Conservation (phyloP, 2,888 invertebrate species). For the Orthosia gothica region DNA sequence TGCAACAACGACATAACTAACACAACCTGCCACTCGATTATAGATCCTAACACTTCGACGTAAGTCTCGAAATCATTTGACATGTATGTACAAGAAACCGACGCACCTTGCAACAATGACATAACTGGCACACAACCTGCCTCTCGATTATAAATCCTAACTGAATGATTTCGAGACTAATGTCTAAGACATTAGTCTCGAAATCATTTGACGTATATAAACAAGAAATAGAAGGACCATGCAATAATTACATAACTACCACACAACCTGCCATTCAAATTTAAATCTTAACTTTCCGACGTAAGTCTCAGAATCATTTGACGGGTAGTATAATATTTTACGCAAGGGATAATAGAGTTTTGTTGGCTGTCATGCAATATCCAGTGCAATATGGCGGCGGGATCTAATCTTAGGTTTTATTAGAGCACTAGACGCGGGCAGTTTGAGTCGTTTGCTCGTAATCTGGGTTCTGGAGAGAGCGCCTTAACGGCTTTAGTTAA, state of each 20-base stretch:
- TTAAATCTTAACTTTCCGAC: conserved; percentile 42
- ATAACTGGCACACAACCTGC: conserved; percentile 47
- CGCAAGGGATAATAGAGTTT: conserved; percentile 69
- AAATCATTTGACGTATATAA: conserved; percentile 64
- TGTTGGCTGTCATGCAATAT: conserved; percentile 73
- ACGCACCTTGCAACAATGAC: conserved; percentile 64
- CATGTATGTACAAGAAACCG: conserved; percentile 63
- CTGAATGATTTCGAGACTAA: too few relatives aligned
- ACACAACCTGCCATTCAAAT: conserved; percentile 47
- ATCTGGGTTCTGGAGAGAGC: conserved; percentile 36
- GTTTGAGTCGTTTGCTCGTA: conserved; percentile 31
- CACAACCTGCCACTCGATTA: conserved; percentile 48
- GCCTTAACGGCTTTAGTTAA: conserved; percentile 12
- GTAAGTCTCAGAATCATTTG: conserved; percentile 63
- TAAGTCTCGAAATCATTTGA: conserved; percentile 62
- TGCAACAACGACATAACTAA: conserved; percentile 65
- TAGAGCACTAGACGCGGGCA: conserved; percentile 29
- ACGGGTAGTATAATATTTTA: conserved; percentile 61
- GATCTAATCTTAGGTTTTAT: conserved; percentile 64
- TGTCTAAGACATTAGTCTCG: conserved; percentile 53
- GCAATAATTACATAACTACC: conserved; percentile 63
- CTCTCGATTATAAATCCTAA: conserved; percentile 58
- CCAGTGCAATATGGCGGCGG: conserved; percentile 60
- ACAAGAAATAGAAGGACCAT: conserved; percentile 58
- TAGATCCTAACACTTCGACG: conserved; percentile 37